Base-by-base conservation (phyloP, 1,140 invertebrate species). In the Gonatopus flavifemur region DNA sequence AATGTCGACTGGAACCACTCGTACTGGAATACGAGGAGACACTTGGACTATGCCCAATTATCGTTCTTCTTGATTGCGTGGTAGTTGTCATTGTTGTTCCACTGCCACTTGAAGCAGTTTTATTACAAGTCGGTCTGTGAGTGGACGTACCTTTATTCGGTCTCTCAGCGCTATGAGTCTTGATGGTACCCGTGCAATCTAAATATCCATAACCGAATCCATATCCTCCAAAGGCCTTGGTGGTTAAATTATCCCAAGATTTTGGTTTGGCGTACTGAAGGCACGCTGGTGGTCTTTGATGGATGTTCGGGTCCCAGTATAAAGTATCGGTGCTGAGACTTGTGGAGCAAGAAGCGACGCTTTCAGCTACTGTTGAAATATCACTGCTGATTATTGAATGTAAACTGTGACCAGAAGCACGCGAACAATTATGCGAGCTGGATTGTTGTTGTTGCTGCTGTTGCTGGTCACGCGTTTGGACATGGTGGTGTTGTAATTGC, bases 191-290 rank as follows among this genome's bases (percentile, higher is more conserved):
- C 0, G 84, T 86, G n/a, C n/a, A n/a, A 58, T 90, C 88, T 24
- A 89, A 71, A 59, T 90, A 92, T 1, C 89, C 89, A 62, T 91
- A 93, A 3, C 89, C 89, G 57, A 90, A 91, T 18, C 89, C 88
- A 59, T 91, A 91, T 0, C 88, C 89, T 9, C 89, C 88, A 46
- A 90, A 87, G 1, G 86, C 85, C 76, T 91, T 91, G 1, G 88
- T 90, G 0, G 88, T 86, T 16, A 93, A 74, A 77, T 92, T 92
- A 62, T 92, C 90, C 89, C 90, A 92, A 0, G 89, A 92, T 65
- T 92, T 91, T 3, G 90, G 90, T 63, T 93, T 90, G 1, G 82
- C 84, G 54, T 86, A 84, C 45, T 84, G 81, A 15, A 84, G 70
- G 57, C 80, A 78, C 44, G 70, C 62, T 4, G 81, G 80, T 47